phyloP scores from a whole-genome alignment of 2,888 invertebrate species.

The Norana najaformis region DNA sequence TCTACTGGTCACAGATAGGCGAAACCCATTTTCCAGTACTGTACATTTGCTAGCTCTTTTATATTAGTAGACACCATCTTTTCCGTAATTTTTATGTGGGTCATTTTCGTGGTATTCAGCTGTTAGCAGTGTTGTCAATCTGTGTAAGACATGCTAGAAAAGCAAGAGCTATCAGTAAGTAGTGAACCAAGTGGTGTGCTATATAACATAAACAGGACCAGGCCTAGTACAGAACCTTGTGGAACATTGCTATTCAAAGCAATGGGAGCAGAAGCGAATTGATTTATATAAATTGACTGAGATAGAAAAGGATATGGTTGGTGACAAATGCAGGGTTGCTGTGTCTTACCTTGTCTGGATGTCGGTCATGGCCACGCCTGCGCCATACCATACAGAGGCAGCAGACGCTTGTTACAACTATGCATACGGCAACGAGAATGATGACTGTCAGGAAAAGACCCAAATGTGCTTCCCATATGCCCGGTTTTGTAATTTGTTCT shows the following conservation, averaged over 20 bases:
- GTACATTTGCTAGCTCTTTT: background rate
- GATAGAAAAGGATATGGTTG: background rate
- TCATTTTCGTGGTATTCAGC: background rate
- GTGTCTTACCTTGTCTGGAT: background rate
- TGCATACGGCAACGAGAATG: slow-evolving; percentile 42
- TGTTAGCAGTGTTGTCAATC: background rate
- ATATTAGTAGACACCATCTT: background rate
- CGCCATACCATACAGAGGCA: slow-evolving; percentile 35
- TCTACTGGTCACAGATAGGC: background rate
- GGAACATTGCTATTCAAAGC: no score
- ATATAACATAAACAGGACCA: no score
- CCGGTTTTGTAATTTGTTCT: no score
- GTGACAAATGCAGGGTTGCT: background rate
- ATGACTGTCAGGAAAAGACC: slow-evolving; percentile 45
- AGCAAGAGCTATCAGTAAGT: no score
- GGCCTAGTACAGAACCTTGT: no score
- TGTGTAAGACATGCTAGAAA: background rate
- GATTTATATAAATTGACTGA: no score
- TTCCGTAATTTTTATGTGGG: background rate
- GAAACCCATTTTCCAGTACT: background rate
- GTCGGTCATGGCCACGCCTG: background rate
- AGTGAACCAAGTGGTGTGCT: no score
- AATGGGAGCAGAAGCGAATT: no score
- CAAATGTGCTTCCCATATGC: slow-evolving; percentile 33
- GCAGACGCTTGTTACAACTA: slow-evolving; percentile 44